Conservation (phyloP, 2,888 invertebrate species). For the Ennomos erosarius region DNA sequence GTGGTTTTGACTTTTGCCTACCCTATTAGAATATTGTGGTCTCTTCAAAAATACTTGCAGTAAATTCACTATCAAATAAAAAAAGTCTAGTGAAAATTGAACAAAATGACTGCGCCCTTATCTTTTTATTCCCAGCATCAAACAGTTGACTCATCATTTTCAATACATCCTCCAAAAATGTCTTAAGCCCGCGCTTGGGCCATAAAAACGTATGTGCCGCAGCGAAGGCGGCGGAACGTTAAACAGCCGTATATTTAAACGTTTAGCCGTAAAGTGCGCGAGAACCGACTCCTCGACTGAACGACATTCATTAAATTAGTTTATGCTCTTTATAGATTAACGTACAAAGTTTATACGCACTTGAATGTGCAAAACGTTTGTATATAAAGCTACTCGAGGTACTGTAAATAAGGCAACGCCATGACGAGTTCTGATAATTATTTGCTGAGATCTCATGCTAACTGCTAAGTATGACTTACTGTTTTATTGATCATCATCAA, state of each 20-base stretch:
- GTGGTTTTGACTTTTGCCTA: too few species aligned
- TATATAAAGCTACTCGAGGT: conserved; percentile 6
- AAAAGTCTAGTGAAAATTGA: too few species aligned
- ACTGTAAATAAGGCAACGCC: too few species aligned
- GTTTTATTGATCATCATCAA: too few species aligned
- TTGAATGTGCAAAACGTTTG: conserved; percentile 12
- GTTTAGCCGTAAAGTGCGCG: conserved; percentile 50
- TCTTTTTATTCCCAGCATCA: conserved; percentile 13
- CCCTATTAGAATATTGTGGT: too few species aligned
- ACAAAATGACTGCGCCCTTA: conserved; percentile 20
- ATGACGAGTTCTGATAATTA: too few species aligned
- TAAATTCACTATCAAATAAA: too few species aligned
- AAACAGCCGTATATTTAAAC: conserved; percentile 63
- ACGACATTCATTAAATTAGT: conserved; percentile 55
- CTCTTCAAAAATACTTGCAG: too few species aligned
- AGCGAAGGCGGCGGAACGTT: conserved; percentile 41
- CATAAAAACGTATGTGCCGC: conserved; percentile 22
- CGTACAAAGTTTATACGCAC: conserved; percentile 41
- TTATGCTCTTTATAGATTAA: conserved; percentile 51
- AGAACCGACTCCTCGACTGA: conserved; percentile 42
- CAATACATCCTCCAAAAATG: conserved; percentile 20
- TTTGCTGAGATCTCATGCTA: too few species aligned
- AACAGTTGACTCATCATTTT: conserved; percentile 26
- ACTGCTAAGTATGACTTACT: too few species aligned
- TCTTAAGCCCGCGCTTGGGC: conserved; percentile 5